Evolutionary conservation across 1,140 invertebrate genomes (phyloP).

Genomic region (Micrasema minimum): DNA sequence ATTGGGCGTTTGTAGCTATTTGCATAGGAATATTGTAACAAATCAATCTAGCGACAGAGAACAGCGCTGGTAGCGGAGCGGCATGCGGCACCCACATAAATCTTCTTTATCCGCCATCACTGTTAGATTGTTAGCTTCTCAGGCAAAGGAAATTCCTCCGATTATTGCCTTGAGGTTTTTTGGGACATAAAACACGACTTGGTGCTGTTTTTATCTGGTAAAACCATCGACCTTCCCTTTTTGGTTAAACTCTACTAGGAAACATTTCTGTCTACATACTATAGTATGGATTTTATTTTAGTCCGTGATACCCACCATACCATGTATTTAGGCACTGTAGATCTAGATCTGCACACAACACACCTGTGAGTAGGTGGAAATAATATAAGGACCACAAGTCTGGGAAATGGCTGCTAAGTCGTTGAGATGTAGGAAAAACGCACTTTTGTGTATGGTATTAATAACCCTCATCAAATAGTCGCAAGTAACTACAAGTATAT

Average conservation of each 20-base stretch:
- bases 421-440: no score
- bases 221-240: slow-evolving; percentile 50
- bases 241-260: slow-evolving; percentile 42
- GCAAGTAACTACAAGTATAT: no score
- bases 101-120: slow-evolving; percentile 44
- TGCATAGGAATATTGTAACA: slow-evolving; percentile 45
- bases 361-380: slow-evolving; percentile 6
- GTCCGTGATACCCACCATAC: no score
- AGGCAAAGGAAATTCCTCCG: slow-evolving; percentile 39
- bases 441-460: no score
- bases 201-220: slow-evolving; percentile 50
- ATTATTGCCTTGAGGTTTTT: slow-evolving; percentile 40
- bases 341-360: slow-evolving; percentile 2
- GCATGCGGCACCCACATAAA: slow-evolving; percentile 49
- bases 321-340: no score
- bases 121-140: slow-evolving; percentile 47
- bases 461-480: no score
- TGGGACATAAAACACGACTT: slow-evolving; percentile 44
- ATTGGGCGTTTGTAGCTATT: slow-evolving; percentile 21
- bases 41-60: slow-evolving; percentile 42
- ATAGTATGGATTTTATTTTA: no score
- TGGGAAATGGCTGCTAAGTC: no score
- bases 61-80: slow-evolving; percentile 19
- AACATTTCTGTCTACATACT: no score
- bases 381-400: no score